Evolutionary conservation across 2,888 invertebrate genomes (phyloP).

Genomic region (Acanthosoma haemorrhoidale): DNA sequence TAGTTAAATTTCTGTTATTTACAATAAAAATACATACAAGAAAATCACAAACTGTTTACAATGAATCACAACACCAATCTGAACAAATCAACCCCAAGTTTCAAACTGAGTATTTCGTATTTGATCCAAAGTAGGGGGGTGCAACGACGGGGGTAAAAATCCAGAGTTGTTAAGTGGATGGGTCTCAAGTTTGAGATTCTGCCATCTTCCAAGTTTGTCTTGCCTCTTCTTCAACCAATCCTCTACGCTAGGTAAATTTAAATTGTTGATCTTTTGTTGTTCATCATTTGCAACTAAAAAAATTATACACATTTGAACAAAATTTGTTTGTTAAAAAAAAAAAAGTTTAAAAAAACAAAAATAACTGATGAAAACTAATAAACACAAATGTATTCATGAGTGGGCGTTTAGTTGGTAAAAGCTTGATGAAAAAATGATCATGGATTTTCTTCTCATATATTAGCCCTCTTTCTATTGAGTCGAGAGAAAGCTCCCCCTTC

Average conservation of each 20-base stretch:
- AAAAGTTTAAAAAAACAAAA: too few relatives aligned
- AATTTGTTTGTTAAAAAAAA: background rate
- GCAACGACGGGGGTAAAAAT: slow-evolving; percentile 5
- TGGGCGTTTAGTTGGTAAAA: too few relatives aligned
- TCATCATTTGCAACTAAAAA: background rate
- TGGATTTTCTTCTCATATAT: too few relatives aligned
- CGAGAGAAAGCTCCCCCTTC: too few relatives aligned
- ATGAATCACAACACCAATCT: background rate
- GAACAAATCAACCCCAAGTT: background rate
- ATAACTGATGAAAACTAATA: too few relatives aligned
- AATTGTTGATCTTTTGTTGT: background rate
- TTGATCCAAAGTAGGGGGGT: background rate
- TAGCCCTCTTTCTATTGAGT: too few relatives aligned
- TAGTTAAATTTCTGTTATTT: background rate
- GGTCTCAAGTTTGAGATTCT: background rate
- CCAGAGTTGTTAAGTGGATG: background rate
- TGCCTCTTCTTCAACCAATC: slow-evolving; percentile 25
- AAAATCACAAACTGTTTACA: background rate
- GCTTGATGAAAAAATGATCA: too few relatives aligned
- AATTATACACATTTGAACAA: background rate
- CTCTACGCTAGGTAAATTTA: background rate
- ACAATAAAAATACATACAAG: background rate
- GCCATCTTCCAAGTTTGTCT: background rate
- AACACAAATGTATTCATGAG: too few relatives aligned
- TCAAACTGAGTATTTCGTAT: slow-evolving; percentile 8